Base-by-base conservation (phyloP, 2,888 invertebrate genomes). In the Silvanus unidentatus region DNA sequence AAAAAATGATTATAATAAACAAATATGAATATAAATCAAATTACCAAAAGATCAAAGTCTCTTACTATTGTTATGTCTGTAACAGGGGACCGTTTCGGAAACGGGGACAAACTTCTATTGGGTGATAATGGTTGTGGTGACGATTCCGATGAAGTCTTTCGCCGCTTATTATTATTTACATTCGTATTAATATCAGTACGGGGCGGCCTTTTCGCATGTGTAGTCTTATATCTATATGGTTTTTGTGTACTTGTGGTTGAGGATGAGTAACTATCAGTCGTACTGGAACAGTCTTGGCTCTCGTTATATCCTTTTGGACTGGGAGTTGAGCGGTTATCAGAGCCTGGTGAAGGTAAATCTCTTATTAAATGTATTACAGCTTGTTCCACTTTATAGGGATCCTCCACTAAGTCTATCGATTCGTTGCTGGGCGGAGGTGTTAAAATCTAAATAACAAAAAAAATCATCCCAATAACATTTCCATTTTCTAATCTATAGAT, bases 341-440 rank as follows among this genome's bases (percentile, higher is more conserved):
- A 60, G 11, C 66, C 62, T 1, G 71, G 65, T 11, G 75, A 73
- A 1, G 73, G 72, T 32, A 76, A 68, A 49, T 79, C 77, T 44
- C 75, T 77, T 49, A 84, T 77, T 34, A 90, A 72, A 60, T 85
- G 81, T 61, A 82, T 78, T 28, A 90, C 82, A 41, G 86, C 87
- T 42, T 79, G 77, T 62, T 88, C 84, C 41, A 89, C 64, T 45
- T 81, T 76, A 47, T 77, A 75, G 0, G 86, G 85, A 71, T 88
- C 83, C 62, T 87, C 86, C 0, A 85, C 80, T 1, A 77, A 77
- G 32, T 76, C 67, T 35, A 59, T 58, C 3, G 58, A 48, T n/a
- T 48, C 53, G 43, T 48, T 48, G 43, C 48, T 50, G 8, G 47
- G 39, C 2, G 52, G 49, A n/a, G 29, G 39, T n/a, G 43, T 40